phyloP scores from a whole-genome alignment of 2,797 vertebrate genomes.

The Malacoctenus gilli region DNA sequence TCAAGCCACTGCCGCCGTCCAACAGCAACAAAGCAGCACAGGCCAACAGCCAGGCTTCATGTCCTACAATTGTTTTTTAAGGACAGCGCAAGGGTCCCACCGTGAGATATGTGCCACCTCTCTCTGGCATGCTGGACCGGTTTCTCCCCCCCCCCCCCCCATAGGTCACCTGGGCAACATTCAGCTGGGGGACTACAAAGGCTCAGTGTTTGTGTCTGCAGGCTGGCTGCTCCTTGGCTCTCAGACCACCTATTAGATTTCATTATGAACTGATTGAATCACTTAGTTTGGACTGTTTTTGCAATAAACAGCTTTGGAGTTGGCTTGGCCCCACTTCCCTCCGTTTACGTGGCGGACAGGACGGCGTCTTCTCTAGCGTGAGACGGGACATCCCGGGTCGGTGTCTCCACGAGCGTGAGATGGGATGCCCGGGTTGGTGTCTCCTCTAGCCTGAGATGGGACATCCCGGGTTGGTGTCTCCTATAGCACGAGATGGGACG shows the following conservation, averaged over 20 bases:
- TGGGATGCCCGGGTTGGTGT: no score
- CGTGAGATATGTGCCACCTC: conserved; percentile 3
- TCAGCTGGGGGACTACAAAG: conserved; percentile 18
- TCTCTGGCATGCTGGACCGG: conserved; percentile 18
- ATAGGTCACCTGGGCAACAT: conserved; percentile 37
- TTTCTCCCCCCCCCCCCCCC: conserved; percentile 22
- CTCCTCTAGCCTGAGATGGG: no score
- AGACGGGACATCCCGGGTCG: no score
- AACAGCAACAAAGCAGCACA: conserved; percentile 69
- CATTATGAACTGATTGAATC: conserved; percentile 51
- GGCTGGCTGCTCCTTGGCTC: conserved; percentile 38
- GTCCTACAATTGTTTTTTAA: conserved; percentile 70
- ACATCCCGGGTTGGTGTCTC: no score
- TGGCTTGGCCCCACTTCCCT: conserved; percentile 27
- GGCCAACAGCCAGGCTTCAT: conserved; percentile 52
- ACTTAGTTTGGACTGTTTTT: conserved; percentile 27
- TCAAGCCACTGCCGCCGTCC: conserved; percentile 51
- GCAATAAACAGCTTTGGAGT: conserved; percentile 34
- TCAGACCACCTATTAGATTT: conserved; percentile 55
- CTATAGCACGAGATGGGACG: no score
- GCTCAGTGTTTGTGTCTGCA: conserved; percentile 23
- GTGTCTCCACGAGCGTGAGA: no score
- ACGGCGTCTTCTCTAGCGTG: not conserved
- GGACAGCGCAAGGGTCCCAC: conserved; percentile 10
- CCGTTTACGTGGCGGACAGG: conserved; percentile 34